phyloP scores from a whole-genome alignment of 2,888 invertebrate species.

The Mongoloraphidia duomilia region DNA sequence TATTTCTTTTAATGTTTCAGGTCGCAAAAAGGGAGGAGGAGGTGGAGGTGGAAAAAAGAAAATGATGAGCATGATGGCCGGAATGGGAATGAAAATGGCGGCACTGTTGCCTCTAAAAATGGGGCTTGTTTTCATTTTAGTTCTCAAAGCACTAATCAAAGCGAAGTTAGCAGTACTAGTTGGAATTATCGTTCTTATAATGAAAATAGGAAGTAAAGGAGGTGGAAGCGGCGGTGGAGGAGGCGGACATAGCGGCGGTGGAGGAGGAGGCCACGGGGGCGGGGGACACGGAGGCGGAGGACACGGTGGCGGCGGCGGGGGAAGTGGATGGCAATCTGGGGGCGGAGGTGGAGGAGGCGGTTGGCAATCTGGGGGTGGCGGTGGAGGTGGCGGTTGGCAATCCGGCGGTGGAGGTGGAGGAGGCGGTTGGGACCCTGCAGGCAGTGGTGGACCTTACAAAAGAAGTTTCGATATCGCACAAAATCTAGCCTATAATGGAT shows the following conservation, averaged over 20 bases:
- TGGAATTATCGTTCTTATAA: constrained; percentile 66
- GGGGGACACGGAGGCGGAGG: too few relatives aligned
- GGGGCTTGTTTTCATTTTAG: constrained; percentile 64
- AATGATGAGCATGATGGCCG: constrained; percentile 88
- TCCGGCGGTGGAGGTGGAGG: constrained; percentile 20
- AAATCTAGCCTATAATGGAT: constrained; percentile 57
- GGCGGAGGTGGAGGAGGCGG: constrained; percentile 7
- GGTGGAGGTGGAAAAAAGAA: constrained; percentile 80
- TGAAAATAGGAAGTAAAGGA: constrained; percentile 57
- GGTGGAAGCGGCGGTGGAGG: constrained; percentile 20
- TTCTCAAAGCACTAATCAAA: constrained; percentile 72
- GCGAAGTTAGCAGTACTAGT: constrained; percentile 67
- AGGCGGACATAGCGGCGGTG: constrained; percentile 18
- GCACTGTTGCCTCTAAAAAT: constrained; percentile 68
- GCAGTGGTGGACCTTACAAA: constrained; percentile 22
- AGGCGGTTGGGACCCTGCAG: constrained; percentile 52
- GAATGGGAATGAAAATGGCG: constrained; percentile 69
- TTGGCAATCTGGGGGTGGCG: constrained; percentile 24
- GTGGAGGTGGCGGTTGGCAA: constrained; percentile 32
- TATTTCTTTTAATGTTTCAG: too few relatives aligned
- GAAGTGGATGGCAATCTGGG: constrained; percentile 11
- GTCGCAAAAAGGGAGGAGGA: constrained; percentile 19
- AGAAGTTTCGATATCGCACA: constrained; percentile 43
- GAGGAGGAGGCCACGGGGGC: constrained; percentile 19
- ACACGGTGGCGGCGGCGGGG: constrained; percentile 7